These are phyloP conservation scores for Alectura lathami DNA, from an alignment of 2,113 vertebrate species.

Conservation along the genomic window DNA sequence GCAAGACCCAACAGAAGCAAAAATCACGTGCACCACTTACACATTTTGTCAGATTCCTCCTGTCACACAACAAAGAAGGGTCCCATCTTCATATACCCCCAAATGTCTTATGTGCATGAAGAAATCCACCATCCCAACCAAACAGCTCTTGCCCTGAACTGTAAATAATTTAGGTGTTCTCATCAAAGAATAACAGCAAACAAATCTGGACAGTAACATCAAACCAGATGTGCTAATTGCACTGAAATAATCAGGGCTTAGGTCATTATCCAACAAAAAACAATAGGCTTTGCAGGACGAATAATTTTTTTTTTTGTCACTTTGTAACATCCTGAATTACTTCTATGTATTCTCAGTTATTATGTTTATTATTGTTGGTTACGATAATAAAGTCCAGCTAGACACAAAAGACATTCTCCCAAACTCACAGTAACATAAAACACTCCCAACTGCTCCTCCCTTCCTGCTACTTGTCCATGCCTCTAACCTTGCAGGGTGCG, in stretches of 20 bases:
- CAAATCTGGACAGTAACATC: constrained; percentile 39
- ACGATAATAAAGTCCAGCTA: not conserved
- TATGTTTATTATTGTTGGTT: constrained; percentile 43
- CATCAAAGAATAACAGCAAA: constrained; percentile 40
- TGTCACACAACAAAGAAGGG: not conserved
- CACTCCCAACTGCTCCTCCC: not conserved
- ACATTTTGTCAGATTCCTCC: not conserved
- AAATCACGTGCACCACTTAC: constrained; percentile 27
- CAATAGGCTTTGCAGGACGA: not conserved
- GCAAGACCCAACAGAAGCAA: constrained; percentile 46
- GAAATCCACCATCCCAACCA: constrained; percentile 20
- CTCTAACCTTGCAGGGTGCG: not conserved
- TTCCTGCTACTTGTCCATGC: not conserved
- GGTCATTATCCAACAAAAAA: not conserved
- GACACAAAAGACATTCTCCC: constrained; percentile 5
- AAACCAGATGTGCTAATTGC: constrained; percentile 40
- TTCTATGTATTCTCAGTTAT: not conserved
- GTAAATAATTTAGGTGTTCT: constrained; percentile 29
- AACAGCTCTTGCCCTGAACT: constrained; percentile 7
- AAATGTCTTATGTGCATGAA: not conserved
- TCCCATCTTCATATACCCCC: not conserved
- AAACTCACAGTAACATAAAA: not conserved
- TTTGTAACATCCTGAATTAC: constrained; percentile 31
- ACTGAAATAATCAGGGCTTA: not conserved
- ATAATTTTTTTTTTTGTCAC: not conserved